Base-by-base conservation (phyloP, 37 sponge, comb jelly and placozoan genomes). In the Halichondria panicea region DNA sequence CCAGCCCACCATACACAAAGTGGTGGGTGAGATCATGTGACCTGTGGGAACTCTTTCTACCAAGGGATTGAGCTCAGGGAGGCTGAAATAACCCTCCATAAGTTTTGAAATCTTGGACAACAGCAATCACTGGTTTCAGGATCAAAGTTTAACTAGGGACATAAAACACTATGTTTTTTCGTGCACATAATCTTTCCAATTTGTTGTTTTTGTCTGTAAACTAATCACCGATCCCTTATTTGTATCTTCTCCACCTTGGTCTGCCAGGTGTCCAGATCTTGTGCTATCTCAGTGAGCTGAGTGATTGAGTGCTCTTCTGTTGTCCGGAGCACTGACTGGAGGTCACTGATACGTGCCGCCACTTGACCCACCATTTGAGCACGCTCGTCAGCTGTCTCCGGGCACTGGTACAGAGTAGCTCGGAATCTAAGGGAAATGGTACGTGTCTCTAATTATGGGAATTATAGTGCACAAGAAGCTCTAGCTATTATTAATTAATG, bases 371-470 rank as follows among this genome's bases (percentile, higher is more conserved):
- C 58, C 92, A 92, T 93, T 72, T 93, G 92, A 6, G 78, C 42
- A 0, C 97, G 72, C 76, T 96, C 94, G 19, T 68, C 72, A 11
- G 82, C 76, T 25, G 88, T 89, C 43, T 94, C 92, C 24, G 97
- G 97, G 75, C 97, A 96, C 69, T 94, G 94, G 73, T 96, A 96
- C 38, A 93, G 87, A 68, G 97, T 96, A 38, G 97, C 97, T 42
- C 86, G 86, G 50, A 89, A 93, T 39, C 96, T 95, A 33, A 3
- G 59, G 21, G 43, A n/a, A 55, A 56, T n/a, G 7, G n/a, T n/a
- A 58, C 19, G 6, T 24, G 25, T n/a, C 7, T 58, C 25, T 7
- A 21, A 25, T 25, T 58, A 33, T 1, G 21, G 34, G 28, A 75
- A 19, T 8, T 66, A 45, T 33, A 40, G 35, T 28, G 24, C 19